A percentile compares a stretch with the other conserved stretches of the same genome.
These are phyloP conservation scores for Apostichopus leukothele DNA, from an alignment of 53 echinoderm and acorn worm species.

Conservation along the genomic window DNA sequence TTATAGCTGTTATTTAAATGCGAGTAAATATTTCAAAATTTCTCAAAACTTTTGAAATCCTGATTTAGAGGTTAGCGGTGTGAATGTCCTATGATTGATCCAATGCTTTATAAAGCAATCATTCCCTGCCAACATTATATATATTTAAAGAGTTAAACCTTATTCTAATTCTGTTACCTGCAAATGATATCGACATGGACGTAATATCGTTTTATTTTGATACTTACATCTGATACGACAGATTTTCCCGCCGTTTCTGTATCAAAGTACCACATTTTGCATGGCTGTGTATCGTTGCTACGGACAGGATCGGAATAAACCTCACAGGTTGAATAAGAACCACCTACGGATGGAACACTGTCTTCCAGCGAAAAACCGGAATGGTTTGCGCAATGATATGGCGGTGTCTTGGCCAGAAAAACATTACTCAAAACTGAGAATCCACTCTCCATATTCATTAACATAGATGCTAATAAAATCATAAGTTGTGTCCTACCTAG, in stretches of 20 bases:
- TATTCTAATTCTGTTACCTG: too few relatives aligned
- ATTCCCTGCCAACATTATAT: too few relatives aligned
- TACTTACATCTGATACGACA: conserved; percentile 36
- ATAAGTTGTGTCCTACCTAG: conserved; percentile 13
- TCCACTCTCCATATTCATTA: conserved; percentile 20
- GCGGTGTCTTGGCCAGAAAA: conserved; percentile 31
- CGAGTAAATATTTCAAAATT: too few relatives aligned
- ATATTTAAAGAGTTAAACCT: too few relatives aligned
- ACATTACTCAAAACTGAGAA: conserved; percentile 20
- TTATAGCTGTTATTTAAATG: too few relatives aligned
- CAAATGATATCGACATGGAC: too few relatives aligned
- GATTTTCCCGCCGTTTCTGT: conserved; percentile 8
- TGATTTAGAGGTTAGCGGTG: too few relatives aligned
- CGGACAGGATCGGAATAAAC: background rate
- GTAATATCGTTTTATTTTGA: too few relatives aligned
- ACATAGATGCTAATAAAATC: conserved; percentile 3
- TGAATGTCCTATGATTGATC: too few relatives aligned
- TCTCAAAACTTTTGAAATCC: too few relatives aligned
- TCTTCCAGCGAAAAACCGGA: background rate
- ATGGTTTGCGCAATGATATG: conserved; percentile 23
- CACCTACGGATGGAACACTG: conserved; percentile 10
- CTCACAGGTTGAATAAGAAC: background rate
- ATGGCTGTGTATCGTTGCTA: conserved; percentile 3
- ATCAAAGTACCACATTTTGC: background rate
- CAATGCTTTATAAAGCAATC: too few relatives aligned